These are phyloP conservation scores for Polypterus bichir DNA, from an alignment of 2,113 vertebrate genomes.

Conservation along the genomic window DNA sequence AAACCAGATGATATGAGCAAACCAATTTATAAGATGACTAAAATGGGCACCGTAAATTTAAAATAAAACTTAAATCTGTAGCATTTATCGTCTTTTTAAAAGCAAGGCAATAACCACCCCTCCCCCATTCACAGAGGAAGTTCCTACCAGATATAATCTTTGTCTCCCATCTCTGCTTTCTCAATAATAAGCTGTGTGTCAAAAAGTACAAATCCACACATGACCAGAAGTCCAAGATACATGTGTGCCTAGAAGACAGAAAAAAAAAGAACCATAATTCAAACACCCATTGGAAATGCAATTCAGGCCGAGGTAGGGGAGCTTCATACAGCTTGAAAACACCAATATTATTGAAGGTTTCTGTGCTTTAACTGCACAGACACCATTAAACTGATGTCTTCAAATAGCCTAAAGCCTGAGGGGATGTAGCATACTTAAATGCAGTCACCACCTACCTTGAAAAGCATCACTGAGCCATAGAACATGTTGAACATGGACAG, in stretches of 20 bases:
- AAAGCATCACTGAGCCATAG: constrained; percentile 67
- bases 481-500: constrained; percentile 75
- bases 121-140: neutral
- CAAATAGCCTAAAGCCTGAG: too few species aligned
- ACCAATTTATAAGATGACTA: too few species aligned
- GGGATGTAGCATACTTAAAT: too few species aligned
- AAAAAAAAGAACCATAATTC: too few species aligned
- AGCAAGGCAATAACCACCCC: too few species aligned
- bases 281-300: too few species aligned
- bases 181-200: constrained; percentile 97
- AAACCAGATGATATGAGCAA: too few species aligned
- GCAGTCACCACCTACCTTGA: constrained; percentile 55
- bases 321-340: neutral
- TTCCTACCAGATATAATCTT: constrained; percentile 90
- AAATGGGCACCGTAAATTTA: too few species aligned
- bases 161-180: constrained; percentile 87
- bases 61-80: neutral
- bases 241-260: constrained; percentile 60
- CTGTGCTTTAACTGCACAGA: too few species aligned
- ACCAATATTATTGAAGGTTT: too few species aligned
- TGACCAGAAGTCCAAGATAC: constrained; percentile 76
- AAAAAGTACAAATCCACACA: constrained; percentile 93
- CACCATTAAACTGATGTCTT: too few species aligned
- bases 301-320: neutral
- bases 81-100: neutral